These are phyloP conservation scores for Stenodema calcarata DNA, from an alignment of 2,888 invertebrate species.

Conservation along the genomic window DNA sequence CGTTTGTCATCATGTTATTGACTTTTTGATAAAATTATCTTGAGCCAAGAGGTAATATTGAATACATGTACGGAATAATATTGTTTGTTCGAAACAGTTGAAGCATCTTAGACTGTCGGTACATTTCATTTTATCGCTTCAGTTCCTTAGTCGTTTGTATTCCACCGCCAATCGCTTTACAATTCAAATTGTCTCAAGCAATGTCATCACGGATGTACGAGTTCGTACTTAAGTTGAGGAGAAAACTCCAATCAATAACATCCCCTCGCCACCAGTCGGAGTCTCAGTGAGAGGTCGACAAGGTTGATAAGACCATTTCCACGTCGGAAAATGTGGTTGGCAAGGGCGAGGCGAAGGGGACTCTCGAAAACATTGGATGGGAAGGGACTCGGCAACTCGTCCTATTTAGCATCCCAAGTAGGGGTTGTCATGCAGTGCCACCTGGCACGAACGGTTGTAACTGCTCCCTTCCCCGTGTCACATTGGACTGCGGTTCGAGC, in stretches of 20 bases:
- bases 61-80: no score
- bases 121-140: no score
- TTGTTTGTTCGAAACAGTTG: no score
- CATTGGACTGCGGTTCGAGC: neutral
- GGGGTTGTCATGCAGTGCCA: slow-evolving; percentile 21
- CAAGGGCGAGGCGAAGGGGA: neutral
- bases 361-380: neutral
- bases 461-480: neutral
- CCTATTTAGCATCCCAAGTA: slow-evolving; percentile 15
- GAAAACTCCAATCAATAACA: neutral
- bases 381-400: slow-evolving; percentile 3
- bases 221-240: neutral
- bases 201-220: neutral
- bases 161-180: neutral
- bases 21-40: no score
- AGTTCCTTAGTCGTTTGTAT: no score
- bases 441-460: neutral
- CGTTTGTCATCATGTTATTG: no score
- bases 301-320: neutral
- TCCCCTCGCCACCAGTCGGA: neutral
- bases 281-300: neutral
- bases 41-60: no score
- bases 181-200: neutral
- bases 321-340: neutral
- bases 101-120: no score